Conservation (phyloP, 1,140 invertebrate species). For the Drosophila cardini region DNA sequence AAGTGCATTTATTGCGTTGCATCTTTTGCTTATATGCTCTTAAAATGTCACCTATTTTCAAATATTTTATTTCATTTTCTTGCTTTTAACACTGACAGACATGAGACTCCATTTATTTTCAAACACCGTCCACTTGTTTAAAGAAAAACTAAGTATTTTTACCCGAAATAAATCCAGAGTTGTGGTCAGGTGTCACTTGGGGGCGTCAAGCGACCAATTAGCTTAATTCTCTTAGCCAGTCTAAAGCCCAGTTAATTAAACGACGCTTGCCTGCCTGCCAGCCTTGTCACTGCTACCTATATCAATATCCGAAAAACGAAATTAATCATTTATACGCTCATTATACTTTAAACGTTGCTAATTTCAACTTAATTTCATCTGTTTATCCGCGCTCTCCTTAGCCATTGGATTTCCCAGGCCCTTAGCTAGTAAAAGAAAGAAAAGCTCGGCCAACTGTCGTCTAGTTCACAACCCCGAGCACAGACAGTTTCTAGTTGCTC, state of each 20-base stretch:
- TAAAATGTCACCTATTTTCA: no score
- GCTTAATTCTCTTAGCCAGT: slow-evolving; percentile 61
- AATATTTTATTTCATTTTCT: no score
- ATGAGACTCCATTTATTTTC: slow-evolving; percentile 19
- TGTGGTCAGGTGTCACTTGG: slow-evolving; percentile 51
- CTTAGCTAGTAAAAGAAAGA: slow-evolving; percentile 19
- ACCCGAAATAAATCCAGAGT: slow-evolving; percentile 1
- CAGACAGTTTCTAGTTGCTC: neutral
- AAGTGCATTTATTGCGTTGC: no score
- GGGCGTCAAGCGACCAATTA: slow-evolving; percentile 60
- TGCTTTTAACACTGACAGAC: neutral
- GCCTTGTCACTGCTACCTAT: slow-evolving; percentile 15
- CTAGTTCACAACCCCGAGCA: slow-evolving; percentile 14
- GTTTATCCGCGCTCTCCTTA: neutral
- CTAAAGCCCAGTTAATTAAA: slow-evolving; percentile 68
- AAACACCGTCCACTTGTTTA: neutral
- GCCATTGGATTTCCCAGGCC: neutral
- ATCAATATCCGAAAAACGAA: slow-evolving; percentile 66
- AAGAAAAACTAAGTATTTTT: neutral
- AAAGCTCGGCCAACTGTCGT: slow-evolving; percentile 48
- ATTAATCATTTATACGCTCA: slow-evolving; percentile 77
- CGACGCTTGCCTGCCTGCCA: slow-evolving; percentile 25
- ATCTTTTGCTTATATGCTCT: no score
- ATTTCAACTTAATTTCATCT: slow-evolving; percentile 66
- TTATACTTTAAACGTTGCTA: slow-evolving; percentile 72